Conservation (phyloP, 23 tunicate species). For the Clavelina lepadiformis region DNA sequence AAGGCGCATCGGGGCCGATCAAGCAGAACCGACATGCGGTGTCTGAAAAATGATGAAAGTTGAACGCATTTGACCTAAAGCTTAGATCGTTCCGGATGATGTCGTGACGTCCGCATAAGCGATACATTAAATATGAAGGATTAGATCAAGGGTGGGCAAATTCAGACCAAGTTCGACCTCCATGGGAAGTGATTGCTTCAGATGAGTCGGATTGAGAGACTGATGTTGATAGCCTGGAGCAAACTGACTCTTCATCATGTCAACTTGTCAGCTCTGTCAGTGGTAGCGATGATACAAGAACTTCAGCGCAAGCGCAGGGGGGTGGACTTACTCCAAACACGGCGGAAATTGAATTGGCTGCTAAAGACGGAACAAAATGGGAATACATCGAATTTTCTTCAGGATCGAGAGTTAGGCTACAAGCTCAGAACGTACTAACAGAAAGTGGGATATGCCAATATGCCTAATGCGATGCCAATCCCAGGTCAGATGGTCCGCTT, state of each 20-base stretch:
- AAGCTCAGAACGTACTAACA: constrained; percentile 11
- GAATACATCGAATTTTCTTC: not conserved
- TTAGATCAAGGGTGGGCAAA: constrained; percentile 5
- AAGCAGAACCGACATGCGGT: too few species aligned
- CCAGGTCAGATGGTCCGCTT: too few species aligned
- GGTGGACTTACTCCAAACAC: constrained; percentile 7
- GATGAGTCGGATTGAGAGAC: constrained; percentile 19
- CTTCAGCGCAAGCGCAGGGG: constrained; percentile 5
- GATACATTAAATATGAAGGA: too few species aligned
- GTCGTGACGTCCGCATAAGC: too few species aligned
- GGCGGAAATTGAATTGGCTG: constrained; percentile 9
- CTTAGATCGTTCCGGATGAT: too few species aligned
- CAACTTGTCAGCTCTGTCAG: constrained; percentile 15
- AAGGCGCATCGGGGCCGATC: too few species aligned
- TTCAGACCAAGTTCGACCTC: constrained; percentile 14
- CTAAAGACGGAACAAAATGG: constrained; percentile 7
- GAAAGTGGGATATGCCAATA: too few species aligned
- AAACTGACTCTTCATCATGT: constrained; percentile 19
- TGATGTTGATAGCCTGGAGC: constrained; percentile 14
- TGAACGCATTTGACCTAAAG: too few species aligned
- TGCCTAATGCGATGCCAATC: too few species aligned
- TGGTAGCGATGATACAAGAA: constrained; percentile 10
- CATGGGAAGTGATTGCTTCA: constrained; percentile 9
- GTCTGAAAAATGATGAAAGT: too few species aligned
- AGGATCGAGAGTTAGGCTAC: constrained; percentile 9